These are phyloP conservation scores for Meloidogyne floridensis DNA, from an alignment of 1,140 invertebrate genomes.

Conservation along the genomic window DNA sequence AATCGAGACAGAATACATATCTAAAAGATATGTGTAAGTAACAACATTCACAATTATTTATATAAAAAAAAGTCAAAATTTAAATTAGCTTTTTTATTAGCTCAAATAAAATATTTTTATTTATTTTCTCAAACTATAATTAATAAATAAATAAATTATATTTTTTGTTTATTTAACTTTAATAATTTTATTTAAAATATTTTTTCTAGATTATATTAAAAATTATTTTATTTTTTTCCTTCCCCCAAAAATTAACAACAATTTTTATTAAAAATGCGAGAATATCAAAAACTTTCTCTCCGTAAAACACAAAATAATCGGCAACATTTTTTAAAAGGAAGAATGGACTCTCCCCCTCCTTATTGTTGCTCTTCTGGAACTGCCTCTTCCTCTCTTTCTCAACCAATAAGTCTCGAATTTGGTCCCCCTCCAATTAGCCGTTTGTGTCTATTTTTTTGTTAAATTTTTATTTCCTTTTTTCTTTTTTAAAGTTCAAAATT, in stretches of 20 bases:
- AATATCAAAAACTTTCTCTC: background rate
- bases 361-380: constrained; percentile 19
- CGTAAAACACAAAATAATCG: background rate
- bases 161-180: no score
- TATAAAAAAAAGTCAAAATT: no score
- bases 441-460: background rate
- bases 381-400: constrained; percentile 19
- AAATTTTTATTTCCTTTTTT: background rate
- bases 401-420: background rate
- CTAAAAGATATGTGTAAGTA: no score
- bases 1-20: no score
- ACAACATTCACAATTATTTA: no score
- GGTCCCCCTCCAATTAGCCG: background rate
- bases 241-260: background rate
- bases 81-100: no score
- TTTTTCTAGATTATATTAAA: no score
- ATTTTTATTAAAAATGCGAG: background rate
- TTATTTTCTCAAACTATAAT: no score
- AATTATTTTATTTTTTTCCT: no score
- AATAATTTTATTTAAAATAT: no score
- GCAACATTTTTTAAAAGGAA: background rate
- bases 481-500: constrained; percentile 3
- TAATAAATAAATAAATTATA: no score
- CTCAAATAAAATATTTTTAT: no score
- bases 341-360: background rate